Base-by-base conservation (phyloP, 2,797 vertebrate genomes). In the Morelia viridis region DNA sequence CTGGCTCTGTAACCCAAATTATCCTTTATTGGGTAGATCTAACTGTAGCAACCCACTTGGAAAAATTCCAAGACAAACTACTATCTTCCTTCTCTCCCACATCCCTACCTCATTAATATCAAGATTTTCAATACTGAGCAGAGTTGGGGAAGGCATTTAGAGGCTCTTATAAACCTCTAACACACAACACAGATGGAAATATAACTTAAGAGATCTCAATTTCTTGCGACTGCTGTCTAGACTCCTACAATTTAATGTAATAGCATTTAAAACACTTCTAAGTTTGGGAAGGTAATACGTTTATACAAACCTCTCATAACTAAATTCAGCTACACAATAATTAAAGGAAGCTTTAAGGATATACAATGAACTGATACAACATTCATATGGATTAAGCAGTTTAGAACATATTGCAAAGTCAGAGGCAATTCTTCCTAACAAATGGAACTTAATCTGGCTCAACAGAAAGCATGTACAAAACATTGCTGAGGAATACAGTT, bases 391-490 rank as follows among this genome's bases (percentile, higher is more conserved):
- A 35, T 35, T 35, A 87, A 58, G 57, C 17, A 60, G 53, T 35
- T 90, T 86, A 86, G 35, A 68, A 53, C 11, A 46, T 65, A 50
- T 46, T 50, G 86, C 41, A 91, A 68, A 85, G 61, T 57, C 41
- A 90, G 86, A 88, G 86, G 88, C 2, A 2, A n/a, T 53, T 88
- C 56, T 68, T 84, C 19, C 17, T 50, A 68, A 60, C 13, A 85
- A 83, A 56, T 9, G 68, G 31, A 80, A 31, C 58, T 50, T 15
- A 92, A 17, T 80, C 11, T 80, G 71, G 41, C 19, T 80, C 35
- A 11, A 22, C 1, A 89, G 22, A 28, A 92, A 94, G 62, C 96
- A 98, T 2, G 1, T 2, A 65, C 24, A 65, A 87, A 80, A 87
- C 19, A 12, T 10, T 61, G 89, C 6, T 41, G 10, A 89, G 31